Base-by-base conservation (phyloP, 2,797 vertebrate genomes). In the Malacoctenus gilli region DNA sequence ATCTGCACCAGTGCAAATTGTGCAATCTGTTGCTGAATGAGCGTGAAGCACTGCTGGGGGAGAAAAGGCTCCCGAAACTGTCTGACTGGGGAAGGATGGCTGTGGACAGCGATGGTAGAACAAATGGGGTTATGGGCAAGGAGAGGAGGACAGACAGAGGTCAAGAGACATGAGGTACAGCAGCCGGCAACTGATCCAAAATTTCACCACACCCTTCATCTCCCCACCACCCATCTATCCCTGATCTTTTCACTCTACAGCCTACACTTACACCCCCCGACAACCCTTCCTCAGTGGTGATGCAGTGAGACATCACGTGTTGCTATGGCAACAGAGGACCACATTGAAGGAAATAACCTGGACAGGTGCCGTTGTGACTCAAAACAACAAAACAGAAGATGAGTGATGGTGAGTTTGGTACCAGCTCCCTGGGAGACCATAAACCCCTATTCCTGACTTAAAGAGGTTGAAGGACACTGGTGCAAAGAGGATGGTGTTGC, bases 271-370 rank as follows among this genome's bases (percentile, higher is more conserved):
- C 19, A 34, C 21, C 43, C 34, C 38, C 16, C 3, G 21, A 16
- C n/a, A n/a, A 20, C 40, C 22, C 46, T 39, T 59, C 73, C 50
- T 66, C 48, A 77, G 81, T 63, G 62, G 64, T 79, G 81, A 80
- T 74, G 81, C 81, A 84, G 72, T 65, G 56, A 84, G 84, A 85
- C 68, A 87, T 67, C 59, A 63, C 49, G 68, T 63, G 80, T 87
- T 87, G 73, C 81, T 63, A 87, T 90, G 80, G 87, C 77, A 89
- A 89, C 85, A 83, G 68, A 75, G 54, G 75, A 85, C 64, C 57
- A 76, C 69, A 59, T 52, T n/a, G n/a, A 41, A 72, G 44, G 25
- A 28, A 62, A 70, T 60, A 77, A 69, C 65, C 58, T 80, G 69
- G 73, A 77, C 20, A 18, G 54, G 77, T 67, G 75, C 59, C 65